Conservation (phyloP, 2,797 vertebrate species). For the Hemibagrus guttatus region DNA sequence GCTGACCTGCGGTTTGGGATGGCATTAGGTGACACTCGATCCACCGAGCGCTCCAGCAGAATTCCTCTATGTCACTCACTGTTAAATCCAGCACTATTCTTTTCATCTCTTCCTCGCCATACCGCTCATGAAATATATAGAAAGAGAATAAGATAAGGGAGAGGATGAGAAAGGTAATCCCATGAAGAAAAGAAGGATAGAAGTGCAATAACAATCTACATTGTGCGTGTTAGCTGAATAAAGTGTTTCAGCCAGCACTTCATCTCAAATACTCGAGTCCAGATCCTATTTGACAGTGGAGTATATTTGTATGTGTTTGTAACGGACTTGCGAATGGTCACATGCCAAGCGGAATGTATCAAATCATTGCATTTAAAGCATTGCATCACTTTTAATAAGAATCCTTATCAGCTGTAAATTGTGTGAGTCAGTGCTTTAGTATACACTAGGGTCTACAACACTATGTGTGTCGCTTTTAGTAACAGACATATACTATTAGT, state of each 20-base stretch:
- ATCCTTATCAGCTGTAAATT: background rate
- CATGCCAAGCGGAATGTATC: background rate
- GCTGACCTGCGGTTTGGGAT: background rate
- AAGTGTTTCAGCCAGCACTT: background rate
- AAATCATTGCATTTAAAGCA: background rate
- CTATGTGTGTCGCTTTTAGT: background rate
- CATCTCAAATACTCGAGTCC: background rate
- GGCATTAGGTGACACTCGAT: constrained; percentile 49
- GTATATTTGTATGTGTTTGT: background rate
- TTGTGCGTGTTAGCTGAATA: background rate
- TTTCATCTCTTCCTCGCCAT: constrained; percentile 37
- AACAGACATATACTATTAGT: background rate
- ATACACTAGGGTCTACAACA: background rate
- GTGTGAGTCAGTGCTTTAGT: background rate
- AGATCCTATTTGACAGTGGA: background rate
- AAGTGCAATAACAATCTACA: background rate
- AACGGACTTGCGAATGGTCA: background rate
- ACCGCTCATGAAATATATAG: background rate
- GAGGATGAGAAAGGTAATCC: background rate
- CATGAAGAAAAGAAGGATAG: background rate
- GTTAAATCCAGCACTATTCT: constrained; percentile 49
- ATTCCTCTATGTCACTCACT: constrained; percentile 53
- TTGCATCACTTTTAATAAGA: background rate
- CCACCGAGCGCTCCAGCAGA: constrained; percentile 41
- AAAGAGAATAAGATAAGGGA: background rate